phyloP scores from a whole-genome alignment of 2,113 vertebrate genomes.

The Motacilla alba region DNA sequence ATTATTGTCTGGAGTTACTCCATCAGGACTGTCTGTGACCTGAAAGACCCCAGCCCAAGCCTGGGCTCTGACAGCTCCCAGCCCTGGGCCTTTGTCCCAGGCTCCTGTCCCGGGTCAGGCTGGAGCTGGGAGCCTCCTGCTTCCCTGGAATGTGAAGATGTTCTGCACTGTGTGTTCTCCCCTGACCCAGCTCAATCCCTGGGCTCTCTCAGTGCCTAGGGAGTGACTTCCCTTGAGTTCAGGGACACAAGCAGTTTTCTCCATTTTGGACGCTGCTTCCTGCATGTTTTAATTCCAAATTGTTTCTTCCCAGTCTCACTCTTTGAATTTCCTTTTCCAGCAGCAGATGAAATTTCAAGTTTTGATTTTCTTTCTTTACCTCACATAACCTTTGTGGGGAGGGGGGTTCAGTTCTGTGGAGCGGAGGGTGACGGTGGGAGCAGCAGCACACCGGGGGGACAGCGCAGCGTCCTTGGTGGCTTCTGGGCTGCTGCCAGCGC shows the following conservation, averaged over 20 bases:
- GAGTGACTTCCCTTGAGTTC: accelerated
- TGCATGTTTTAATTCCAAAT: too few species aligned
- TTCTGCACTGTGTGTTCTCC: background rate
- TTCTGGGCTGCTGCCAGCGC: accelerated
- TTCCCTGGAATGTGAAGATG: accelerated
- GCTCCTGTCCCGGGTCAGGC: accelerated
- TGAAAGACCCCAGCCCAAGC: background rate
- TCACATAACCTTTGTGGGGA: accelerated
- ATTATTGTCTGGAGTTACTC: background rate
- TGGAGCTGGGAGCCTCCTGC: background rate
- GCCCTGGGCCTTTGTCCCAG: background rate
- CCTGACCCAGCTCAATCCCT: background rate
- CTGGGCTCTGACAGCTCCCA: background rate
- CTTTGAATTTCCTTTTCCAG: background rate
- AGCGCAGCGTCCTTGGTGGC: accelerated
- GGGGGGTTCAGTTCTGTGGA: accelerated
- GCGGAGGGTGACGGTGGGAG: accelerated
- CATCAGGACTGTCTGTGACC: background rate
- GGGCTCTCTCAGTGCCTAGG: accelerated
- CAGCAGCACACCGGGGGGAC: accelerated
- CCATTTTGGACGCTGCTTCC: background rate
- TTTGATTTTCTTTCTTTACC: background rate
- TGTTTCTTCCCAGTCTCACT: background rate
- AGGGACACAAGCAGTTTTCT: background rate
- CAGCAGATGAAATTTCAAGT: background rate